phyloP scores from a whole-genome alignment of 2,888 invertebrate species.

The Pecten maximus region DNA sequence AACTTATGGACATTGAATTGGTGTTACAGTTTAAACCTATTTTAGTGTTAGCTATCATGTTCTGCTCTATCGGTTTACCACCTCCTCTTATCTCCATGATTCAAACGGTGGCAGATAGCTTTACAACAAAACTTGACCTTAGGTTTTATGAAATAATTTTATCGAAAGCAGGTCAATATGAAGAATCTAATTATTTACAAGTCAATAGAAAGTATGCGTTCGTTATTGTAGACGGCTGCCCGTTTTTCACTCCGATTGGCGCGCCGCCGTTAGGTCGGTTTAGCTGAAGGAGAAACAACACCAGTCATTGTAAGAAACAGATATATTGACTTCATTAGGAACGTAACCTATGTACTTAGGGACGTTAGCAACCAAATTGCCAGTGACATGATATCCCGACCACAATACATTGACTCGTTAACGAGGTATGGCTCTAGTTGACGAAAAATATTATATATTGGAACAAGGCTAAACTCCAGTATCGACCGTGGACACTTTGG shows the following conservation, averaged over 20 bases:
- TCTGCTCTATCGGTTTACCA: no score
- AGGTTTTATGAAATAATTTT: neutral
- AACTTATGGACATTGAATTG: no score
- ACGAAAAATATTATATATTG: slow-evolving; percentile 20
- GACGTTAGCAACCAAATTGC: neutral
- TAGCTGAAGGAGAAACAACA: neutral
- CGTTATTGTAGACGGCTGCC: neutral
- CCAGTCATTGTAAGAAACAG: neutral
- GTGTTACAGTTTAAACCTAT: no score
- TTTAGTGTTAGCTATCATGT: no score
- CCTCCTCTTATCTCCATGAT: no score
- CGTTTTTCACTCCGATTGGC: neutral
- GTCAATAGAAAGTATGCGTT: neutral
- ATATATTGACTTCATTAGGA: slow-evolving; percentile 25
- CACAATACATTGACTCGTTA: neutral
- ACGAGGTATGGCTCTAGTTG: slow-evolving; percentile 11
- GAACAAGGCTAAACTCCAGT: neutral
- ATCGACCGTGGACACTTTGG: neutral
- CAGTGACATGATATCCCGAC: neutral
- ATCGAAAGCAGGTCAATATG: neutral
- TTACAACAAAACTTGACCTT: neutral
- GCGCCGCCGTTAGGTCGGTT: neutral
- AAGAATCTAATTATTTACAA: neutral
- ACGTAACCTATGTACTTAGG: neutral
- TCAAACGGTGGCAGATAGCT: no score